Conservation (phyloP, 2,113 vertebrate genomes). For the Lepisosteus osseus region DNA sequence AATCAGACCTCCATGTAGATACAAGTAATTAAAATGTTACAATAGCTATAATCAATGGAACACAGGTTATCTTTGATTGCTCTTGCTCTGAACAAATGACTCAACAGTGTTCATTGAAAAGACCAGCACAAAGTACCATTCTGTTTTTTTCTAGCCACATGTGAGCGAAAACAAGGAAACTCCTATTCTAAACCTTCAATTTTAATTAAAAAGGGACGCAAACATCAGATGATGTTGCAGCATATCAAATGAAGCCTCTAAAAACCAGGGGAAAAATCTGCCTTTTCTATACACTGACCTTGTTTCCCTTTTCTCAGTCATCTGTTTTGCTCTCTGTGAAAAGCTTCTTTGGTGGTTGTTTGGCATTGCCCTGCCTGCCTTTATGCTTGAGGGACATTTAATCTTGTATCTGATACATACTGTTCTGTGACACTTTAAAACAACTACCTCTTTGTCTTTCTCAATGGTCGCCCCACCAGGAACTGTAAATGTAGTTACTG, state of each 20-base stretch:
- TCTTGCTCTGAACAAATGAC: constrained; percentile 66
- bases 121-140: constrained; percentile 47
- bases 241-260: constrained; percentile 55
- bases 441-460: constrained; percentile 58
- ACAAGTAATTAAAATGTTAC: constrained; percentile 70
- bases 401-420: constrained; percentile 64
- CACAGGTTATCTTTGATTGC: constrained; percentile 69
- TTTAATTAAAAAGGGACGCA: constrained; percentile 70
- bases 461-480: neutral
- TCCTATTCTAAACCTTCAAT: constrained; percentile 60
- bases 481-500: constrained; percentile 40
- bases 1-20: constrained; percentile 65
- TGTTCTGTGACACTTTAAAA: constrained; percentile 68
- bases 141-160: constrained; percentile 60
- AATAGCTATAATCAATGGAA: constrained; percentile 67
- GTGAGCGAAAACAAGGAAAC: constrained; percentile 60
- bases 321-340: constrained; percentile 62
- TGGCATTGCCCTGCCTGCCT: constrained; percentile 58
- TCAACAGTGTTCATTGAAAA: constrained; percentile 53
- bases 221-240: constrained; percentile 59
- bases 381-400: constrained; percentile 67
- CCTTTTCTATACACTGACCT: constrained; percentile 49
- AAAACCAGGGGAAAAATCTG: constrained; percentile 47
- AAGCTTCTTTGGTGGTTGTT: constrained; percentile 58
- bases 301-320: constrained; percentile 55